Evolutionary conservation across 2,113 vertebrate species (phyloP).

Genomic region (Seriola aureovittata): DNA sequence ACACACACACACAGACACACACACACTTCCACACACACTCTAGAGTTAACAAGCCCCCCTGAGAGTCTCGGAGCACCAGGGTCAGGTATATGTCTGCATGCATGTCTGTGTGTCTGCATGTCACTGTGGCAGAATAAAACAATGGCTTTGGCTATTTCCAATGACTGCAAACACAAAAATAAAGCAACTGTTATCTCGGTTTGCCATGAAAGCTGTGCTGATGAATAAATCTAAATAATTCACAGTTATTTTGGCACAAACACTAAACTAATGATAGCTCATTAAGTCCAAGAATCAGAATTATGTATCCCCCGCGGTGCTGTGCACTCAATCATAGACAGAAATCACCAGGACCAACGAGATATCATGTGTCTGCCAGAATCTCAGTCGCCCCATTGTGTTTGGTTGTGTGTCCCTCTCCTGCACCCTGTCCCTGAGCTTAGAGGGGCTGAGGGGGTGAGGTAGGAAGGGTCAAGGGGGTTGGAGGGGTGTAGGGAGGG

Average conservation of each 20-base stretch:
- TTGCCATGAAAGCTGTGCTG: conserved; percentile 29
- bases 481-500: conserved; percentile 21
- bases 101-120: conserved; percentile 46
- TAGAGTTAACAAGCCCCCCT: conserved; percentile 79
- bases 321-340: conserved; percentile 13
- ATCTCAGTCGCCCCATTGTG: conserved; percentile 70
- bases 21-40: conserved; percentile 17
- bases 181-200: conserved; percentile 29
- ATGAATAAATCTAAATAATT: conserved; percentile 59
- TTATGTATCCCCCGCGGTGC: conserved; percentile 14
- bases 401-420: conserved; percentile 53
- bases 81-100: conserved; percentile 65
- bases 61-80: conserved; percentile 70
- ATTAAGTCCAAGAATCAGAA: conserved; percentile 33
- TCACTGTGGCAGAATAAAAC: conserved; percentile 31
- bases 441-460: conserved; percentile 34
- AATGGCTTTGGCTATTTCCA: conserved; percentile 45
- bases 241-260: conserved; percentile 3
- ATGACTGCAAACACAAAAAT: conserved; percentile 46
- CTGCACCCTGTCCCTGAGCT: conserved; percentile 66
- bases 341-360: conserved; percentile 32
- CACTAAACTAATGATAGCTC: conserved; percentile 33
- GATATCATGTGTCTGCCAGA: conserved; percentile 33
- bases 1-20: conserved; percentile 20
- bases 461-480: conserved; percentile 37